phyloP scores from a whole-genome alignment of 2,113 vertebrate genomes.

The Ellobius talpinus region DNA sequence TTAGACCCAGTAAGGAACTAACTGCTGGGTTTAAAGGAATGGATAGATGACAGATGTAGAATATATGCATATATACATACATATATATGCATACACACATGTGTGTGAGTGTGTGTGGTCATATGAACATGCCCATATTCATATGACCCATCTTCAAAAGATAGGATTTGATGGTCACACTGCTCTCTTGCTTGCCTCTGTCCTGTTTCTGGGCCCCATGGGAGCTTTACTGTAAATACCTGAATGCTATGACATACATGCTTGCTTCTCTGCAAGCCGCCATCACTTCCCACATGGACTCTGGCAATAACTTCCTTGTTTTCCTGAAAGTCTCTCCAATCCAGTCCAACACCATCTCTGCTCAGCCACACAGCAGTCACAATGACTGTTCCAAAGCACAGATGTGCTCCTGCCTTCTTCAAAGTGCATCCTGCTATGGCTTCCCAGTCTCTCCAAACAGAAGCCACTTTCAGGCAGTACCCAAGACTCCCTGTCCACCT shows the following conservation, averaged over 20 bases:
- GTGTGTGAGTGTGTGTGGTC: not conserved
- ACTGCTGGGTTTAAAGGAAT: not conserved
- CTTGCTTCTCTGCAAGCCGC: not conserved
- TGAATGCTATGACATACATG: too few relatives aligned
- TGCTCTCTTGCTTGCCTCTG: too few relatives aligned
- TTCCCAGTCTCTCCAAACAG: not conserved
- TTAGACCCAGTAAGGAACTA: not conserved
- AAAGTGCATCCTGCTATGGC: not conserved
- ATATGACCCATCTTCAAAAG: not conserved
- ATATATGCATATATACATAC: not conserved
- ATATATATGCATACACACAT: not conserved
- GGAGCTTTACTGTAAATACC: not conserved
- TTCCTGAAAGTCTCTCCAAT: not conserved
- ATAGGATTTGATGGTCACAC: not conserved
- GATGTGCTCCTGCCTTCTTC: not conserved
- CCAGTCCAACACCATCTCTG: not conserved
- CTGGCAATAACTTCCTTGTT: not conserved
- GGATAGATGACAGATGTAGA: not conserved
- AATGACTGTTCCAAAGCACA: not conserved
- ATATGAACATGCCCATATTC: not conserved
- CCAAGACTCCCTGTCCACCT: not conserved
- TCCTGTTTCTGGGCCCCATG: not conserved
- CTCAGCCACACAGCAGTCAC: not conserved
- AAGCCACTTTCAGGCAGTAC: not conserved
- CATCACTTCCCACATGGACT: not conserved